A percentile compares a stretch with the other conserved stretches of the same genome.
phyloP scores from a whole-genome alignment of 1,140 invertebrate genomes.

The Schmidtea mediterranea region DNA sequence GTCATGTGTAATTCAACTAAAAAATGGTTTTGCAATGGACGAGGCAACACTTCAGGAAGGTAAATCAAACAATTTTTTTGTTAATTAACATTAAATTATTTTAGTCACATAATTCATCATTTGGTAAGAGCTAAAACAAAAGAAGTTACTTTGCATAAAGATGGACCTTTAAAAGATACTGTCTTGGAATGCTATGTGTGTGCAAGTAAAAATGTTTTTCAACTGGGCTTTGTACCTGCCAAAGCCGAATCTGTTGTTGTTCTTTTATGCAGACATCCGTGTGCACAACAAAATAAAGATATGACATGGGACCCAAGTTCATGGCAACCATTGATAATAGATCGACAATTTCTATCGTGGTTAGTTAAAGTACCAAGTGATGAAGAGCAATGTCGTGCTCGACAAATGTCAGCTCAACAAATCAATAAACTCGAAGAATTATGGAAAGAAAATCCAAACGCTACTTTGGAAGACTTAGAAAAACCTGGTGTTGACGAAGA shows the following conservation, averaged over 20 bases:
- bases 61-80: no score
- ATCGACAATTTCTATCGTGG: constrained; percentile 79
- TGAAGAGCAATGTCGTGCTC: constrained; percentile 66
- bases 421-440: constrained; percentile 91
- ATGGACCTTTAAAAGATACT: constrained; percentile 86
- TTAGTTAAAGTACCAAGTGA: constrained; percentile 43
- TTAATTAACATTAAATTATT: no score
- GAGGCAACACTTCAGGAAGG: constrained; percentile 80
- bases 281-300: constrained; percentile 82
- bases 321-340: constrained; percentile 87
- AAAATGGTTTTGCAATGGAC: constrained; percentile 98
- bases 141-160: constrained; percentile 84
- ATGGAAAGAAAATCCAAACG: constrained; percentile 92
- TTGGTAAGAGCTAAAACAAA: constrained; percentile 88
- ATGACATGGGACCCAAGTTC: constrained; percentile 96
- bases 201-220: constrained; percentile 69
- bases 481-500: constrained; percentile 89
- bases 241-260: constrained; percentile 98
- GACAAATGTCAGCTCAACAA: constrained; percentile 79
- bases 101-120: constrained; percentile 95
- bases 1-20: constrained; percentile 92
- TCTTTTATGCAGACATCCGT: constrained; percentile 77
- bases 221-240: constrained; percentile 89
- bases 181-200: constrained; percentile 93
- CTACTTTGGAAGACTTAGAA: constrained; percentile 82